Percentiles rank a stretch among this genome's conserved stretches.
phyloP scores from a whole-genome alignment of 2,113 vertebrate species.

The Dicrurus megarhynchus region DNA sequence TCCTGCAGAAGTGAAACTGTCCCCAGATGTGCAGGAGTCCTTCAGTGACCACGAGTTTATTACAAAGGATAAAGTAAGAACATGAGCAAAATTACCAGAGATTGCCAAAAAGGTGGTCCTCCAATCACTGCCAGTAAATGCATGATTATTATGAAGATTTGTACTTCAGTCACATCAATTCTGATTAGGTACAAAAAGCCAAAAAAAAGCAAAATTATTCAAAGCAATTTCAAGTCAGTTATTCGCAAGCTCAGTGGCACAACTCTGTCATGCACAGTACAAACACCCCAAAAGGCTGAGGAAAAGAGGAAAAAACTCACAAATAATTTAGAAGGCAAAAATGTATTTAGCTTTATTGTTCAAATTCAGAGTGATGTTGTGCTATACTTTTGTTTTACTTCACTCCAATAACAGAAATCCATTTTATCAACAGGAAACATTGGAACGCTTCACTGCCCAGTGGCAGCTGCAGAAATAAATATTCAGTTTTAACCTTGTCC shows the following conservation, averaged over 20 bases:
- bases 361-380: background rate
- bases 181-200: slow-evolving; percentile 85
- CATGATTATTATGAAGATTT: slow-evolving; percentile 99
- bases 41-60: background rate
- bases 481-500: slow-evolving; percentile 54
- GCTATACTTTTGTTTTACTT: slow-evolving; percentile 27
- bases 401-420: slow-evolving; percentile 49
- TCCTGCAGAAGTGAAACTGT: background rate
- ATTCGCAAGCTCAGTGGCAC: slow-evolving; percentile 70
- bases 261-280: slow-evolving; percentile 75
- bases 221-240: slow-evolving; percentile 69
- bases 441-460: slow-evolving; percentile 12
- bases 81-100: slow-evolving; percentile 86
- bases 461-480: background rate
- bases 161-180: slow-evolving; percentile 99
- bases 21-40: background rate
- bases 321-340: slow-evolving; percentile 32
- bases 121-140: slow-evolving; percentile 98
- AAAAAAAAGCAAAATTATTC: slow-evolving; percentile 77
- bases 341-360: background rate
- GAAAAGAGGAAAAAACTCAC: background rate
- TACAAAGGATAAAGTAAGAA: slow-evolving; percentile 18
- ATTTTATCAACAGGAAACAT: slow-evolving; percentile 8
- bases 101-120: slow-evolving; percentile 97
- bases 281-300: slow-evolving; percentile 15